Evolutionary conservation across 1,140 invertebrate genomes (phyloP).

Genomic region (Chironomus tepperi): DNA sequence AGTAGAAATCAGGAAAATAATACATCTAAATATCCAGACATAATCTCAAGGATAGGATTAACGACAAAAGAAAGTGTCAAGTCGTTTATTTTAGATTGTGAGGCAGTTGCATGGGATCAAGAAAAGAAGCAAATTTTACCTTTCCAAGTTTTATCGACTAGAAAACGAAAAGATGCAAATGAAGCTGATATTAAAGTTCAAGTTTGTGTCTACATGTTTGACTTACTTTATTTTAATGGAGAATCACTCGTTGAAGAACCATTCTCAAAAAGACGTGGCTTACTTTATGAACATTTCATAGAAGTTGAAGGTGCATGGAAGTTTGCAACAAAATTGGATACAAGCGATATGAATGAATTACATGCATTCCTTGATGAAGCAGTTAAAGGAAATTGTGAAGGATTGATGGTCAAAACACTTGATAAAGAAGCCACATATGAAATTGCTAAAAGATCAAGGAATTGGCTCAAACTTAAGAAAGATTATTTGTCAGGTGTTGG

Average conservation of each 20-base stretch:
- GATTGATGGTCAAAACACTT: slow-evolving; percentile 97
- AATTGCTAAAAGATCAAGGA: slow-evolving; percentile 92
- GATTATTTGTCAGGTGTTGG: slow-evolving; percentile 94
- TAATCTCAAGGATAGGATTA: slow-evolving; percentile 65
- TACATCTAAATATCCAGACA: slow-evolving; percentile 96
- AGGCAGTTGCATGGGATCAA: slow-evolving; percentile 94
- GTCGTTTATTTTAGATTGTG: slow-evolving; percentile 90
- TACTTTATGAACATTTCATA: slow-evolving; percentile 67
- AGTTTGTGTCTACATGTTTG: slow-evolving; percentile 97
- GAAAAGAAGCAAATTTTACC: slow-evolving; percentile 87
- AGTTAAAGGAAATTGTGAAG: slow-evolving; percentile 96
- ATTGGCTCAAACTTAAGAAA: slow-evolving; percentile 98
- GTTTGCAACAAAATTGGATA: slow-evolving; percentile 80
- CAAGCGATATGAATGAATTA: slow-evolving; percentile 83
- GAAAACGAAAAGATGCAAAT: slow-evolving; percentile 91
- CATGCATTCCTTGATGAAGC: slow-evolving; percentile 91
- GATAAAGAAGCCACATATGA: slow-evolving; percentile 92
- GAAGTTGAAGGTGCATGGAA: slow-evolving; percentile 75
- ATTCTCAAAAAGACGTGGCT: slow-evolving; percentile 62
- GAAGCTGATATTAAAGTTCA: slow-evolving; percentile 90
- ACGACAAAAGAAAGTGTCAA: slow-evolving; percentile 52
- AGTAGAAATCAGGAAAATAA: slow-evolving; percentile 98
- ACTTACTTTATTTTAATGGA: slow-evolving; percentile 92
- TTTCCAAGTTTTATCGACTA: slow-evolving; percentile 92
- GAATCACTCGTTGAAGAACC: slow-evolving; percentile 72